Conservation (phyloP, 2,888 invertebrate species). For the Leptinotarsa tumamoca region DNA sequence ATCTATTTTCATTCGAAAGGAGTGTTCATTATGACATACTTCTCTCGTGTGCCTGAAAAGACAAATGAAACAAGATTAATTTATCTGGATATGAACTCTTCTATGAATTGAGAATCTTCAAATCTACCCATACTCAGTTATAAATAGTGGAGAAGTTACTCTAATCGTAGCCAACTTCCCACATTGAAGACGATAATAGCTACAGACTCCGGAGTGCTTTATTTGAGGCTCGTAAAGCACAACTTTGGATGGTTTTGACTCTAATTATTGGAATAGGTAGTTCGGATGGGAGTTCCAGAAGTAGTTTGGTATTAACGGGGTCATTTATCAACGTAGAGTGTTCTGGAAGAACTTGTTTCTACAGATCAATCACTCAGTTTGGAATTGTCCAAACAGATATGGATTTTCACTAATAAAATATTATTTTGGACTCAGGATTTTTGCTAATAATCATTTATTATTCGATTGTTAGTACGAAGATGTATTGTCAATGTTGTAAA, state of each 20-base stretch:
- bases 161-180: background rate
- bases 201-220: background rate
- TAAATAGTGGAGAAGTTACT: background rate
- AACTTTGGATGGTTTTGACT: constrained; percentile 10
- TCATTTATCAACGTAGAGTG: background rate
- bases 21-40: too few relatives aligned
- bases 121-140: background rate
- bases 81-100: too few relatives aligned
- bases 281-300: constrained; percentile 7
- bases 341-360: background rate
- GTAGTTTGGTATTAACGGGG: background rate
- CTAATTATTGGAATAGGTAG: constrained; percentile 19
- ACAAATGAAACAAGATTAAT: too few relatives aligned
- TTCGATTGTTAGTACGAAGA: too few relatives aligned
- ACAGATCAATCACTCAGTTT: background rate
- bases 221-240: background rate
- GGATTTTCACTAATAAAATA: too few relatives aligned
- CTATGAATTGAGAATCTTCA: too few relatives aligned
- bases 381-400: background rate
- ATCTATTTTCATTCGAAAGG: too few relatives aligned
- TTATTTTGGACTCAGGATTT: too few relatives aligned
- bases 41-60: too few relatives aligned
- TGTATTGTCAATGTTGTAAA: too few relatives aligned
- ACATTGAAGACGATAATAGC: constrained; percentile 9
- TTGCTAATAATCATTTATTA: too few relatives aligned